A percentile compares a stretch with the other conserved stretches of the same genome.
Evolutionary conservation across 2,113 vertebrate genomes (phyloP).

Genomic region (Cavia aperea): DNA sequence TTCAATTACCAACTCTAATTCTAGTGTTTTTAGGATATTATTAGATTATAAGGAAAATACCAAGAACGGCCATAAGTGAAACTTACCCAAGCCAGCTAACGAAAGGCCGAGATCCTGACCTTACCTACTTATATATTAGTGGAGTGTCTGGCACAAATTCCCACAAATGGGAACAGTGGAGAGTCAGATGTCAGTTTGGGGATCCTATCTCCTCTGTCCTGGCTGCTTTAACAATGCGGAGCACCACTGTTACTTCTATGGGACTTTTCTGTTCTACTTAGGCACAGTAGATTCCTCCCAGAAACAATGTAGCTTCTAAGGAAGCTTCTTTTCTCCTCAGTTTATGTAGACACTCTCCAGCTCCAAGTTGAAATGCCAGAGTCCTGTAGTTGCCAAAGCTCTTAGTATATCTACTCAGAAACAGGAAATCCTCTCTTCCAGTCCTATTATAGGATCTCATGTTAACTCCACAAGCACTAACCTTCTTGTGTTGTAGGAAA

Average conservation of each 20-base stretch:
- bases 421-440: background rate
- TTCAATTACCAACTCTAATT: background rate
- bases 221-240: background rate
- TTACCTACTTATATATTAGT: background rate
- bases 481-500: background rate
- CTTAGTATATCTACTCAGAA: background rate
- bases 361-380: background rate
- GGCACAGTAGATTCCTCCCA: background rate
- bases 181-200: background rate
- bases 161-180: background rate
- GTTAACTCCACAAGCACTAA: background rate
- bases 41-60: background rate
- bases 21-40: background rate
- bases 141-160: background rate
- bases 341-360: background rate
- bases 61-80: background rate
- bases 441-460: background rate
- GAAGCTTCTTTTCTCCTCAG: background rate
- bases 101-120: background rate
- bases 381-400: background rate
- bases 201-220: background rate
- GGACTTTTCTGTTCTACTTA: background rate
- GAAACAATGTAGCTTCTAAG: background rate
- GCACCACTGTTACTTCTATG: background rate
- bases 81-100: background rate